Percentiles rank a stretch among this genome's conserved stretches.
Evolutionary conservation across 1,140 invertebrate species (phyloP).

Genomic region (Anoplolepis gracilipes): DNA sequence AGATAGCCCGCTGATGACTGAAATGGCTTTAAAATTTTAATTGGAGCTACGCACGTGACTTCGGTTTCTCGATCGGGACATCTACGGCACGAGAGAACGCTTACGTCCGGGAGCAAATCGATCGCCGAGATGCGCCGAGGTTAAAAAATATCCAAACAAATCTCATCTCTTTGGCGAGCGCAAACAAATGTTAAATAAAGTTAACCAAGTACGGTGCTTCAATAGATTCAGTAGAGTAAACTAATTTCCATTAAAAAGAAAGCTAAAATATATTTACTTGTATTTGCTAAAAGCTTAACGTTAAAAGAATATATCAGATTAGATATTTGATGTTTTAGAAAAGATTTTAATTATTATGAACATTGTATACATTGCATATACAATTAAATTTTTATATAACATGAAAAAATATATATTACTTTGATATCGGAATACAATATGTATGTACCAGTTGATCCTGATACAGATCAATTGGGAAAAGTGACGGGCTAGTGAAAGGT

Average conservation of each 20-base stretch:
- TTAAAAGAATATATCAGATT: not conserved
- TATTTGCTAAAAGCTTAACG: not conserved
- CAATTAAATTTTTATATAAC: not conserved
- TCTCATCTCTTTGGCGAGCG: not conserved
- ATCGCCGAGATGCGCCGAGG: not conserved
- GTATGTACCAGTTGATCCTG: not conserved
- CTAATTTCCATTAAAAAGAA: not conserved
- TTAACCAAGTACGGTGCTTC: not conserved
- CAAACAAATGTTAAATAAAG: not conserved
- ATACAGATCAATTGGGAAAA: constrained; percentile 6
- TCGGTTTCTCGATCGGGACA: constrained; percentile 52
- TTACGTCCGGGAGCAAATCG: constrained; percentile 14
- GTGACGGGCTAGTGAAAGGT: constrained; percentile 43
- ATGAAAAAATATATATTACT: not conserved
- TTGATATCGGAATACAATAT: not conserved
- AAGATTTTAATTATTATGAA: not conserved
- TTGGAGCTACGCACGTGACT: constrained; percentile 78
- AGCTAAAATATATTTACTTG: not conserved
- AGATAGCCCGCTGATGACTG: constrained; percentile 73
- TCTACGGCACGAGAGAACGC: not conserved
- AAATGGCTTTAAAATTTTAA: constrained; percentile 79
- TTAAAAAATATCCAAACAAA: not conserved
- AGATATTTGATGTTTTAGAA: not conserved
- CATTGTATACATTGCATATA: not conserved
- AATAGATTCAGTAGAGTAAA: not conserved